phyloP scores from a whole-genome alignment of 2,113 vertebrate species.

The Brachirus orientalis region DNA sequence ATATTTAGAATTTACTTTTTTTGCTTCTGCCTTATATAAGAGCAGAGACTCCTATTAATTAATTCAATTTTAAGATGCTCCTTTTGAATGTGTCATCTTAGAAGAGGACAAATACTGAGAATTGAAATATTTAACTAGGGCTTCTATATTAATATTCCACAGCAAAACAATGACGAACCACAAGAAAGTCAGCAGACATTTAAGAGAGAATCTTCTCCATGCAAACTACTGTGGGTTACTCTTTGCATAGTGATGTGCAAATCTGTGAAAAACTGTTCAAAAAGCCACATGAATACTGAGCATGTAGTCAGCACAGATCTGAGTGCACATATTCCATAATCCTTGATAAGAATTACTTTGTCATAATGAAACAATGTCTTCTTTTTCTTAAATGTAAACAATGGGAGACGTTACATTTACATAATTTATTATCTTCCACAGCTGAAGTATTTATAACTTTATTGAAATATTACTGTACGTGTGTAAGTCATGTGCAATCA shows the following conservation, averaged over 20 bases:
- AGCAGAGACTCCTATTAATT: no score
- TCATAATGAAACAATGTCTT: constrained; percentile 31
- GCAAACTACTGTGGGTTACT: constrained; percentile 20
- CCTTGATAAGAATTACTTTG: constrained; percentile 46
- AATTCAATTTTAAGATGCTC: not conserved
- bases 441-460: constrained; percentile 54
- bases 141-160: not conserved
- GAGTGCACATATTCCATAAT: constrained; percentile 44
- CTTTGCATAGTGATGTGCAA: constrained; percentile 30
- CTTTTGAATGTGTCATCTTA: not conserved
- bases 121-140: no score
- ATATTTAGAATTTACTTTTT: no score
- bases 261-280: constrained; percentile 21
- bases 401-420: constrained; percentile 56
- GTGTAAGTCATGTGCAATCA: constrained; percentile 44
- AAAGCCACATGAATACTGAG: constrained; percentile 43
- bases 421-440: constrained; percentile 41
- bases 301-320: constrained; percentile 25
- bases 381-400: constrained; percentile 60
- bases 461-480: constrained; percentile 59
- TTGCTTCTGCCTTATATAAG: no score
- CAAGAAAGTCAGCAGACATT: constrained; percentile 14
- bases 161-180: constrained; percentile 18
- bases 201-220: constrained; percentile 21
- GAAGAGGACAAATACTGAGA: not conserved